phyloP scores from a whole-genome alignment of 1,140 invertebrate genomes.

The Apolygus lucorum region DNA sequence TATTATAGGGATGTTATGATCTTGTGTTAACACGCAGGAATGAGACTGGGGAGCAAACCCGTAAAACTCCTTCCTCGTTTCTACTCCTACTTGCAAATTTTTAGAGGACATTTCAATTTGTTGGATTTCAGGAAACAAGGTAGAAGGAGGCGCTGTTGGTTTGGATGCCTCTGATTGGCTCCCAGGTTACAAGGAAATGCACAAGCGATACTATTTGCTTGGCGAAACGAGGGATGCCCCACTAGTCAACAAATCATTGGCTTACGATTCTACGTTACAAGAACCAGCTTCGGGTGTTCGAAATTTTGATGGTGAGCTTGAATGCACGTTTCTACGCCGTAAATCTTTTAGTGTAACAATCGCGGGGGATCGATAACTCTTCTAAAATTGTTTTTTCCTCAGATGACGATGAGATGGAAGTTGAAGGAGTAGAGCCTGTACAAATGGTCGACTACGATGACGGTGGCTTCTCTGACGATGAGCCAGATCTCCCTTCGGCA shows the following conservation, averaged over 20 bases:
- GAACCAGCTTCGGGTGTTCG: neutral
- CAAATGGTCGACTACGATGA: constrained; percentile 24
- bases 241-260: neutral
- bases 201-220: neutral
- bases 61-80: too few species aligned
- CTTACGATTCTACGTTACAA: neutral
- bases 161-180: constrained; percentile 12
- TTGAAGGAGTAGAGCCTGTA: constrained; percentile 35
- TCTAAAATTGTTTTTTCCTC: too few species aligned
- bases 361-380: too few species aligned
- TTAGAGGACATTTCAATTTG: too few species aligned
- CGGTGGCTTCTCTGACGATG: constrained; percentile 3
- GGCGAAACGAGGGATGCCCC: neutral
- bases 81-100: too few species aligned
- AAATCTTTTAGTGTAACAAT: too few species aligned
- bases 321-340: too few species aligned
- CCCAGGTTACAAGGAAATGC: constrained; percentile 10
- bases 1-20: too few species aligned
- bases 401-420: constrained; percentile 25
- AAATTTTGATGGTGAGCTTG: neutral
- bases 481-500: neutral
- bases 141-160: neutral
- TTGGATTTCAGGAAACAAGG: neutral
- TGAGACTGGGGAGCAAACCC: too few species aligned
- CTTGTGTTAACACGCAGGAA: too few species aligned